Base-by-base conservation (phyloP, 2,797 vertebrate species). In the Pangasius djambal region DNA sequence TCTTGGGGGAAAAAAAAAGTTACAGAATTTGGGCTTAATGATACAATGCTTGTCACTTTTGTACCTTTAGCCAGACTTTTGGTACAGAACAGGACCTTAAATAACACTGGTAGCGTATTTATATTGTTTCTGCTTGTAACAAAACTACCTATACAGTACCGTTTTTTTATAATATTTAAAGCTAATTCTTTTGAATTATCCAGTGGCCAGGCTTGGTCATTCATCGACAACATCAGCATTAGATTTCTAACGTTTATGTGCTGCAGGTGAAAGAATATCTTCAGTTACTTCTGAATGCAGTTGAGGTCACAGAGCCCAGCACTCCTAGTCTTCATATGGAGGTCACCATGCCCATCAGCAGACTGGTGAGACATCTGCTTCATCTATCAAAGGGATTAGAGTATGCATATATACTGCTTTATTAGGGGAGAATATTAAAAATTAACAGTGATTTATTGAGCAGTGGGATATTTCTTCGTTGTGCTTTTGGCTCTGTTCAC, bases 281-380 rank as follows among this genome's bases (percentile, higher is more conserved):
- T 72, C 93, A 91, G 88, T 90, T 93, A 72, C 92, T 96, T 78
- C 93, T 96, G 70, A 92, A 88, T 86, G 94, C 96, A 0, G 88
- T 95, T 63, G 94, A 96, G 86, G 91, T 83, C 0, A 91, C 89
- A 13, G 96, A 97, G 63, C 96, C 96, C 79, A 92, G 92, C 72
- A 95, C 95, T 87, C 90, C 94, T 87, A 92, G 87, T 83, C 92
- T 97, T 83, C 94, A 96, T 63, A 90, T 95, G 78, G 92, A 94
- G 88, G 94, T 96, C 85, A 91, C 95, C 31, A 86, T 93, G 44
- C 93, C 93, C 25, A 78, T 96, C 65, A 94, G 92, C 91, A 93
- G 94, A 89, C 88, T 97, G 95, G 96, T 96, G 93, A 93, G 93
- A 82, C 25, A 83, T 69, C 4, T 34, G 31, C 6, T 65, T 83